phyloP scores from a whole-genome alignment of 1,140 invertebrate species.

The Formica selysi region DNA sequence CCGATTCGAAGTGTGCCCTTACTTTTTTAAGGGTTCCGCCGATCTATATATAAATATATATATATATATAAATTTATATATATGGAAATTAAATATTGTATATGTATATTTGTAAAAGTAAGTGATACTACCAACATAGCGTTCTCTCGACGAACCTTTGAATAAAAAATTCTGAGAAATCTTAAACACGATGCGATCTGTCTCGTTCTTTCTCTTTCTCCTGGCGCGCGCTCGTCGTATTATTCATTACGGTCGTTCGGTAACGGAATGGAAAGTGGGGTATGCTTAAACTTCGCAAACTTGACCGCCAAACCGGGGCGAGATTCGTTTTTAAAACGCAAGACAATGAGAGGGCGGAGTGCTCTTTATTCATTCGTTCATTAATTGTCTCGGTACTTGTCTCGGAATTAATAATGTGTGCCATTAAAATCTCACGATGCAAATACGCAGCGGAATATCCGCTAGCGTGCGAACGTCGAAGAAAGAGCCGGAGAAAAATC shows the following conservation, averaged over 20 bases:
- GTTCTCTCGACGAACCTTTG: conserved; percentile 75
- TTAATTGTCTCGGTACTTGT: conserved; percentile 12
- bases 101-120: conserved; percentile 81
- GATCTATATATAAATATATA: conserved; percentile 60
- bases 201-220: conserved; percentile 29
- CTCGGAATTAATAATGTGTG: conserved; percentile 14
- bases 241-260: background rate
- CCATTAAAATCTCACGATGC: conserved; percentile 24
- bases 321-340: conserved; percentile 29
- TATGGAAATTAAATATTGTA: conserved; percentile 67
- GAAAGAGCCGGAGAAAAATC: background rate
- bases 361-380: background rate
- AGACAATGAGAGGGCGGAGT: conserved; percentile 9
- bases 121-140: conserved; percentile 76
- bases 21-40: conserved; percentile 73
- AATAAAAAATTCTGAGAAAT: conserved; percentile 80
- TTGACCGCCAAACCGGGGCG: conserved; percentile 34
- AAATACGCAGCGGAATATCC: background rate
- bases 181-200: conserved; percentile 9
- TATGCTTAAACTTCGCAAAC: conserved; percentile 34
- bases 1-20: conserved; percentile 53
- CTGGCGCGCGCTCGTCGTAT: background rate
- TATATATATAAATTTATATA: conserved; percentile 66
- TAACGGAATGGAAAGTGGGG: conserved; percentile 51
- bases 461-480: background rate